Evolutionary conservation across 2,113 vertebrate species (phyloP).

Genomic region (Emberiza fucata): DNA sequence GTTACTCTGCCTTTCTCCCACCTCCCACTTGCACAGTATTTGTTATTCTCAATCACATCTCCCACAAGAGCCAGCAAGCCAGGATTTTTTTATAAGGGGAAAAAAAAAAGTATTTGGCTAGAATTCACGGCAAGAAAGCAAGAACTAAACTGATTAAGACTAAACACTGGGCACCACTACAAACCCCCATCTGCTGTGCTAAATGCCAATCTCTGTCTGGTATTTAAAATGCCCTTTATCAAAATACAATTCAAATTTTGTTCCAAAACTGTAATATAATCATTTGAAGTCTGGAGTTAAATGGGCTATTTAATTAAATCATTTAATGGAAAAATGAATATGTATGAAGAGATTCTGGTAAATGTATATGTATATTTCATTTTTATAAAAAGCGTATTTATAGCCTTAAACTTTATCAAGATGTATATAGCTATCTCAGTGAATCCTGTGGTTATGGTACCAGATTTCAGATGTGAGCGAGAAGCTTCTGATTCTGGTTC

Average conservation of each 20-base stretch:
- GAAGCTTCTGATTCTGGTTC: not conserved
- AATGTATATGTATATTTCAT: not conserved
- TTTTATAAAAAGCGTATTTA: not conserved
- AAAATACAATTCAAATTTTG: slow-evolving; percentile 53
- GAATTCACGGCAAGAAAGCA: slow-evolving; percentile 30
- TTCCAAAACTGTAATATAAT: slow-evolving; percentile 38
- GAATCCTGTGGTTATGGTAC: not conserved
- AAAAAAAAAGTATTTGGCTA: not conserved
- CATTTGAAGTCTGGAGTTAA: slow-evolving; percentile 1
- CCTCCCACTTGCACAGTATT: not conserved
- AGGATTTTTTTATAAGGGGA: not conserved
- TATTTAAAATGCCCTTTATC: slow-evolving; percentile 62
- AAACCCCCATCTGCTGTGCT: slow-evolving; percentile 48
- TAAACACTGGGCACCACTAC: slow-evolving; percentile 53
- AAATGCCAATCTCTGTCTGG: slow-evolving; percentile 60
- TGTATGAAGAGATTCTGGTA: not conserved
- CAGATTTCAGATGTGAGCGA: not conserved
- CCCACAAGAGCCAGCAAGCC: not conserved
- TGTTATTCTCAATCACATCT: slow-evolving; percentile 20
- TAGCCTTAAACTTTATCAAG: not conserved
- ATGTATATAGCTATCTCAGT: not conserved
- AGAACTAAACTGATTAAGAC: slow-evolving; percentile 57
- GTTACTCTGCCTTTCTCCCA: slow-evolving; percentile 12
- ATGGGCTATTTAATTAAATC: not conserved
- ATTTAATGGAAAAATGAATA: slow-evolving; percentile 1